Evolutionary conservation across 2,888 invertebrate species (phyloP).

Genomic region (Eutolmus rufibarbis): DNA sequence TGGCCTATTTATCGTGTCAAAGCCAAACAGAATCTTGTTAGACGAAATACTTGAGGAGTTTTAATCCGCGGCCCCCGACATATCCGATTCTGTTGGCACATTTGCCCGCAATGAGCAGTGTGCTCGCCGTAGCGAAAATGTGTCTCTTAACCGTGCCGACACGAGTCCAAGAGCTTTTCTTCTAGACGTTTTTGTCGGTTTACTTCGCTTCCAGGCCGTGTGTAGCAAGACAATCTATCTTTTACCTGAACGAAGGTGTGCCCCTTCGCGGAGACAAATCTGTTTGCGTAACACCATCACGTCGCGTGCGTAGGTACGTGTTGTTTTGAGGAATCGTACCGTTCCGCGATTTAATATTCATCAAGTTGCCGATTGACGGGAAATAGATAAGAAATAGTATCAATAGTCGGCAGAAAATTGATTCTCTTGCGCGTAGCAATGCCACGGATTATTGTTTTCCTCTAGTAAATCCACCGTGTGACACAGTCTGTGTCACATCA

Average conservation of each 20-base stretch:
- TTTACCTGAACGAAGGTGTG: background rate
- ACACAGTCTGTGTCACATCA: background rate
- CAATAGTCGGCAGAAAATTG: background rate
- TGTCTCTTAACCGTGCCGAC: background rate
- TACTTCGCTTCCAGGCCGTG: background rate
- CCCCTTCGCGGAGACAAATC: background rate
- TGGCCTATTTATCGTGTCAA: conserved; percentile 1
- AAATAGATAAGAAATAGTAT: background rate
- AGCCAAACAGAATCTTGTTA: conserved; percentile 11
- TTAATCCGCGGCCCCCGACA: background rate
- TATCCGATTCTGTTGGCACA: background rate
- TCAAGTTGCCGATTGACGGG: background rate
- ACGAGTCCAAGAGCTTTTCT: background rate
- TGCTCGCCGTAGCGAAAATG: background rate
- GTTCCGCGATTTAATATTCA: background rate
- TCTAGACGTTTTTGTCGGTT: background rate
- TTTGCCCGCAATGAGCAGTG: background rate
- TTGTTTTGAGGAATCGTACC: background rate
- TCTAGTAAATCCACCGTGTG: background rate
- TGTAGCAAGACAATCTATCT: background rate
- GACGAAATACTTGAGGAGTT: background rate
- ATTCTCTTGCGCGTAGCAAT: background rate
- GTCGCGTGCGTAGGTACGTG: background rate
- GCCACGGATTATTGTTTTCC: background rate
- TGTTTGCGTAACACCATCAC: background rate